A percentile compares a stretch with the other conserved stretches of the same genome.
phyloP scores from a whole-genome alignment of 1,140 invertebrate species.

The Leptoteleia sp. region DNA sequence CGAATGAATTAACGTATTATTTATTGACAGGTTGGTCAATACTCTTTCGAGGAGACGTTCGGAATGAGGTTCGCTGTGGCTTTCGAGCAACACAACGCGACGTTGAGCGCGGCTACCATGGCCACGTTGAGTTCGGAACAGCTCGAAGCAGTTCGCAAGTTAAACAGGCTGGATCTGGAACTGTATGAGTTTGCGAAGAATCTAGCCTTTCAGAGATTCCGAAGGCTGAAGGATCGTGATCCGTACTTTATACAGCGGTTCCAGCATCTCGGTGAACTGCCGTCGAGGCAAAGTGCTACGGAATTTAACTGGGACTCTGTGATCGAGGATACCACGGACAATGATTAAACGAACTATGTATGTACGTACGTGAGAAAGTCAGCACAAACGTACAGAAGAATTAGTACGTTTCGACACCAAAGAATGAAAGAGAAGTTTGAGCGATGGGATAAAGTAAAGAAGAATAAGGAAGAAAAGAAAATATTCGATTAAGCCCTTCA shows the following conservation, averaged over 20 bases:
- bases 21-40: conserved; percentile 89
- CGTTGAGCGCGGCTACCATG: conserved; percentile 89
- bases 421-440: conserved; percentile 51
- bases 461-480: conserved; percentile 17
- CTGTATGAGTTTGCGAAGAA: conserved; percentile 96
- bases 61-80: conserved; percentile 93
- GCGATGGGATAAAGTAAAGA: too few relatives aligned
- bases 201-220: conserved; percentile 91
- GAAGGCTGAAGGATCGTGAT: conserved; percentile 89
- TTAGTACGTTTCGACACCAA: conserved; percentile 71
- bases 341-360: conserved; percentile 70
- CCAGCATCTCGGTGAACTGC: conserved; percentile 89
- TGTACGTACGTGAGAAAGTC: too few relatives aligned
- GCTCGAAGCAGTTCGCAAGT: conserved; percentile 87
- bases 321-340: conserved; percentile 85
- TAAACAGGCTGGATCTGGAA: conserved; percentile 95
- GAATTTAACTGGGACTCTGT: conserved; percentile 94
- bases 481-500: conserved; percentile 68
- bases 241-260: conserved; percentile 90
- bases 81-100: conserved; percentile 95
- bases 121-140: conserved; percentile 87
- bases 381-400: too few relatives aligned
- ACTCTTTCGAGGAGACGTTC: conserved; percentile 99
- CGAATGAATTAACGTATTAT: conserved; percentile 3
- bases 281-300: conserved; percentile 85